phyloP scores from a whole-genome alignment of 2,888 invertebrate species.

The Gymnosoma rotundatum region DNA sequence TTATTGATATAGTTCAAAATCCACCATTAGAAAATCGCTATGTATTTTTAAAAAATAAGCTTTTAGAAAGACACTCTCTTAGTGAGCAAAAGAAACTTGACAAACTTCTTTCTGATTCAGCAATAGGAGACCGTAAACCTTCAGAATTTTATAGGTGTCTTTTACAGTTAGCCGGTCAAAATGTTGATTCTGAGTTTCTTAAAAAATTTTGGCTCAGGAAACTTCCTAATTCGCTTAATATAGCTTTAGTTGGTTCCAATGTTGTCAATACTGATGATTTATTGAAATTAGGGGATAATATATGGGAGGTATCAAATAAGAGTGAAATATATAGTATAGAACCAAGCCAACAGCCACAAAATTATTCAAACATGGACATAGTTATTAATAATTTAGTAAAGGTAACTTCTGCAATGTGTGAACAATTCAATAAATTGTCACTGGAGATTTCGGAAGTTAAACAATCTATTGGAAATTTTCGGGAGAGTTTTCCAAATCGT shows the following conservation, averaged over 20 bases:
- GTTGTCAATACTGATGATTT: too few species aligned
- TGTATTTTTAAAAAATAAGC: not conserved
- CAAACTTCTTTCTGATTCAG: not conserved
- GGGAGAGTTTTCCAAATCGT: too few species aligned
- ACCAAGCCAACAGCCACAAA: not conserved
- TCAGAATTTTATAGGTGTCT: too few species aligned
- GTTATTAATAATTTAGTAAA: not conserved
- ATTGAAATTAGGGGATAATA: too few species aligned
- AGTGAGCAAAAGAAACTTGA: not conserved
- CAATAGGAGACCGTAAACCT: too few species aligned
- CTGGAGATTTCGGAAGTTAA: not conserved
- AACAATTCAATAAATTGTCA: not conserved
- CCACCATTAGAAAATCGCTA: not conserved
- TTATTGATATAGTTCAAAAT: conserved; percentile 13
- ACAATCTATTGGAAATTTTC: not conserved
- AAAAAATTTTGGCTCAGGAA: not conserved
- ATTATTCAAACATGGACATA: not conserved
- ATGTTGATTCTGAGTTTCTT: not conserved
- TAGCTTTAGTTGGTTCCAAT: too few species aligned
- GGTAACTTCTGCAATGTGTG: too few species aligned
- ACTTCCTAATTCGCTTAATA: too few species aligned
- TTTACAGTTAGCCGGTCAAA: not conserved
- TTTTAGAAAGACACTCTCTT: not conserved
- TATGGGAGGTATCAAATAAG: too few species aligned
- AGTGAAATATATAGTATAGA: not conserved